These are phyloP conservation scores for Epinotia brunnichana DNA, from an alignment of 2,888 invertebrate genomes.

Conservation along the genomic window DNA sequence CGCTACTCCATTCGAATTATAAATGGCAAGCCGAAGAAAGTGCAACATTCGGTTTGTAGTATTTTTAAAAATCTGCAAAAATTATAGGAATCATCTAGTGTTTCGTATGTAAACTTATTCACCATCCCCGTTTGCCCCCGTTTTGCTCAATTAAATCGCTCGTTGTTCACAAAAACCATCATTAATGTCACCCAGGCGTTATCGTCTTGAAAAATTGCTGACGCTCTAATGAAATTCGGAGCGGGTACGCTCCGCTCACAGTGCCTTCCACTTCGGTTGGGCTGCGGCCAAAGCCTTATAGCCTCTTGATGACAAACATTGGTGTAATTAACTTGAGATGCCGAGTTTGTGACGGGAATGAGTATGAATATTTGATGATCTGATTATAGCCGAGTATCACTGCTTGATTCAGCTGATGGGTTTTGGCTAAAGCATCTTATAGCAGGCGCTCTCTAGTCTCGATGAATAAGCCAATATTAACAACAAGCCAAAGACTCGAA, in stretches of 20 bases:
- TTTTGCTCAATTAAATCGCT: slow-evolving; percentile 27
- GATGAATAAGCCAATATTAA: too few relatives aligned
- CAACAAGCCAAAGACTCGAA: too few relatives aligned
- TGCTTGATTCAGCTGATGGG: too few relatives aligned
- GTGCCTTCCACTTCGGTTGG: slow-evolving; percentile 6
- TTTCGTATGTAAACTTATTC: slow-evolving; percentile 13
- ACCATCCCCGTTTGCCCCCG: neutral
- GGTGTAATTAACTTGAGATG: slow-evolving; percentile 11
- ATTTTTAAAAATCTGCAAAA: neutral
- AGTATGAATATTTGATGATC: slow-evolving; percentile 1
- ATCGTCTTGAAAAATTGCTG: slow-evolving; percentile 48
- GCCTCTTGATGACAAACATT: neutral
- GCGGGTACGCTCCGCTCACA: slow-evolving; percentile 39
- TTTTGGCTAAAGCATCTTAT: neutral
- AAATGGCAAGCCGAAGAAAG: too few relatives aligned
- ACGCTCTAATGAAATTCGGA: slow-evolving; percentile 47
- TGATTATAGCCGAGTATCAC: too few relatives aligned
- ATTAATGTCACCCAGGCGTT: slow-evolving; percentile 41
- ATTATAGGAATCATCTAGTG: neutral
- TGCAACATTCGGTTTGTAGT: neutral
- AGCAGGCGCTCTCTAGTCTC: neutral
- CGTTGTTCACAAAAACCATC: slow-evolving; percentile 38
- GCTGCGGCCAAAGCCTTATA: neutral
- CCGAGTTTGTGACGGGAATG: neutral
- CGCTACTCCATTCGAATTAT: too few relatives aligned